These are phyloP conservation scores for Holocentrus rufus DNA, from an alignment of 2,797 vertebrate species.

Conservation along the genomic window DNA sequence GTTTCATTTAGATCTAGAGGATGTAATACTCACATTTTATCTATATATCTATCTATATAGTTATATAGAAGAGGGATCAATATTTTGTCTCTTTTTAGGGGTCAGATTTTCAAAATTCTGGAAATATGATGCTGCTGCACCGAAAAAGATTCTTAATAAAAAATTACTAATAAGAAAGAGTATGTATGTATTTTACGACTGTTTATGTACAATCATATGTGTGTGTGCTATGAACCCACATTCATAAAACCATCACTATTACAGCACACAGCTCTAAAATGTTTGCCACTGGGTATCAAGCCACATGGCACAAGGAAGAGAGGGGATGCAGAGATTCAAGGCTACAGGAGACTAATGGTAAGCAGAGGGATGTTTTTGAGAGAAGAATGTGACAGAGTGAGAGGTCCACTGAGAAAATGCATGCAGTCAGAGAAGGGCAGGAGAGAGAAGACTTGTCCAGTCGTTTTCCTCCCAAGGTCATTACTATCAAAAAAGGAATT, in stretches of 20 bases:
- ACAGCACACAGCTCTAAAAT: conserved; percentile 36
- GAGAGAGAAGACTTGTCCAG: conserved; percentile 31
- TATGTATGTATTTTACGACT: conserved; percentile 21
- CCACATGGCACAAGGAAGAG: conserved; percentile 19
- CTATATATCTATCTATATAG: too few species aligned
- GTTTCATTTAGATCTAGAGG: too few species aligned
- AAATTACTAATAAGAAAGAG: conserved; percentile 50
- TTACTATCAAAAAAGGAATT: conserved; percentile 29
- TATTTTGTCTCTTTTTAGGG: too few species aligned
- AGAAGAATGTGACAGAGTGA: conserved; percentile 42
- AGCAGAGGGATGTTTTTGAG: conserved; percentile 40
- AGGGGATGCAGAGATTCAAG: conserved; percentile 16
- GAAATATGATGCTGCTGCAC: conserved; percentile 19
- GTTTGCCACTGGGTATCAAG: conserved; percentile 30
- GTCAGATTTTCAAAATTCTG: neutral
- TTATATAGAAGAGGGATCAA: too few species aligned
- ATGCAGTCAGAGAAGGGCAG: conserved; percentile 33
- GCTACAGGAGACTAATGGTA: conserved; percentile 48
- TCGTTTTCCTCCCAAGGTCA: conserved; percentile 28
- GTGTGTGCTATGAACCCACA: conserved; percentile 41
- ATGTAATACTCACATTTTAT: too few species aligned
- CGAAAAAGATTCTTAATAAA: conserved; percentile 13
- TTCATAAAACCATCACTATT: conserved; percentile 46
- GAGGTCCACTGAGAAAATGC: conserved; percentile 42
- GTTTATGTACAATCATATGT: conserved; percentile 49